Percentiles rank a stretch among this genome's conserved stretches.
Conservation (phyloP, 1,140 invertebrate genomes). For the Nasonia vitripennis region DNA sequence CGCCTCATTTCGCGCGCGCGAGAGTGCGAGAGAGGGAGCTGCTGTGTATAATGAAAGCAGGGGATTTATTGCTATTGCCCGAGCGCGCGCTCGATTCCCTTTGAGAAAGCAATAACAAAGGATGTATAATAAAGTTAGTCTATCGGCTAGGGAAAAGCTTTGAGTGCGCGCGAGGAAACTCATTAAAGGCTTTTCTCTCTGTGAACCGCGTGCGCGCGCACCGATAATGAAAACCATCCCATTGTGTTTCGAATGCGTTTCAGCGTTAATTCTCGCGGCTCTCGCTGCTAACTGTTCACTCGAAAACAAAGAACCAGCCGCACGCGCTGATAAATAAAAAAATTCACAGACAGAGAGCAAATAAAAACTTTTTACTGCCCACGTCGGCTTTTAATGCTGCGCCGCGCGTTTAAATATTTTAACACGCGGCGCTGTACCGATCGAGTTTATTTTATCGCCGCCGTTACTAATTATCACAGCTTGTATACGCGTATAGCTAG, state of each 20-base stretch:
- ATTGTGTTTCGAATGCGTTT: constrained; percentile 18
- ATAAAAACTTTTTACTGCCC: neutral
- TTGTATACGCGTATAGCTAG: neutral
- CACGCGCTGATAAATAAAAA: neutral
- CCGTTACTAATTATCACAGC: neutral
- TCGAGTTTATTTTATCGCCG: neutral
- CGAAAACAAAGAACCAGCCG: neutral
- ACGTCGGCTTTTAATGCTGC: no score
- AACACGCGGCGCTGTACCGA: no score
- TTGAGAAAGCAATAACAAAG: constrained; percentile 16
- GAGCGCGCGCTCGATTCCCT: neutral
- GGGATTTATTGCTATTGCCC: neutral
- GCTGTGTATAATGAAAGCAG: neutral
- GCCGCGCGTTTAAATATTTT: no score
- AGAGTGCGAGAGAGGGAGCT: no score
- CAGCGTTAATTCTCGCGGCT: neutral
- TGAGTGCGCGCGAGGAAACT: constrained; percentile 14
- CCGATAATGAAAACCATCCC: constrained; percentile 24
- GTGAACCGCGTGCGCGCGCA: neutral
- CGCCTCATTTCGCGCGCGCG: no score
- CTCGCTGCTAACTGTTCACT: neutral
- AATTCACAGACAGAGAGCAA: neutral
- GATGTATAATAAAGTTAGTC: constrained; percentile 17
- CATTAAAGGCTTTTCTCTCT: constrained; percentile 38
- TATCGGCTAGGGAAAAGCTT: constrained; percentile 23